Base-by-base conservation (phyloP, 1,140 invertebrate species). In the Cyphomyrmex costatus region DNA sequence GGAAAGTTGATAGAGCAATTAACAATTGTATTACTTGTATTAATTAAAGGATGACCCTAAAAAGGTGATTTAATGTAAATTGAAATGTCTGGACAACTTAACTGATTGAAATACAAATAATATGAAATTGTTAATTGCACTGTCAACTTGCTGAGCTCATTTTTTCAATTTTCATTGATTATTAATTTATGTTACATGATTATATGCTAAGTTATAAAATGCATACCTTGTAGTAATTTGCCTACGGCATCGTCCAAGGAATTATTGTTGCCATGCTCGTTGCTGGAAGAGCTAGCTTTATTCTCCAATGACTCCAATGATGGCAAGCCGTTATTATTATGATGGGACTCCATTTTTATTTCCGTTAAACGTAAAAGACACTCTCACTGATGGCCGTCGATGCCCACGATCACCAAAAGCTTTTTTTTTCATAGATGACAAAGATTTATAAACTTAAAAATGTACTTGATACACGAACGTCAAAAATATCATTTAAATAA, bases 221-320 rank as follows among this genome's bases (percentile, higher is more conserved):
- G 53, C 74, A 27, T 71, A 95, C 95, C 95, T 94, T 95, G 94
- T 8, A 95, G 86, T 24, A 95, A 84, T 82, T 95, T 95, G 66
- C 94, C 94, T 2, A 95, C 95, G 12, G 94, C 95, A 76, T 95
- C 95, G 68, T 95, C 94, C 61, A 95, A 86, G 2, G 93, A 86
- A 86, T 78, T 93, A 19, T 87, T 93, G 10, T n/a, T 73, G 83
- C 77, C 70, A 12, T 87, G 85, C 49, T 94, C 92, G 16, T 85
- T 73, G 86, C 51, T 92, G 12, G 94, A 95, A 12, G 93, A 79
- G 53, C 92, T 89, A 1, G 92, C 77, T 80, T 95, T 93, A 56
- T 85, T 83, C 70, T 94, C 93, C 77, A 88, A 86, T 27, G 91
- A 7, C 66, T 94, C 93, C 77, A 88, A 86, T 27, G 91, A 7